phyloP scores from a whole-genome alignment of 2,113 vertebrate genomes.

The Laticauda colubrina region DNA sequence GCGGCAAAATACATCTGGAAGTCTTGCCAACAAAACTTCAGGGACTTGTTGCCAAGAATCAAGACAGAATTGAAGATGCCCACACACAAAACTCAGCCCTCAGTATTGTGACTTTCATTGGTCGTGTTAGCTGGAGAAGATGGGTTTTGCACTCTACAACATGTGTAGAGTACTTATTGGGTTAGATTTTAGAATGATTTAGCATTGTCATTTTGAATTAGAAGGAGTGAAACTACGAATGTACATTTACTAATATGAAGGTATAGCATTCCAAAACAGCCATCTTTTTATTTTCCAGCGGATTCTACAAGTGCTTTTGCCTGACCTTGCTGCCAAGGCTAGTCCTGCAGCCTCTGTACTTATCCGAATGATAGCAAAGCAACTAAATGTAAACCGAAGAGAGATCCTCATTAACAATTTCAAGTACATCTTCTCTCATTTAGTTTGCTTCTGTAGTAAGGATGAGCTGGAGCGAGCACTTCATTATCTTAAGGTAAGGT shows the following conservation, averaged over 20 bases:
- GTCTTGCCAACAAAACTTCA: neutral
- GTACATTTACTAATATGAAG: neutral
- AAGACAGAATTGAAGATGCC: neutral
- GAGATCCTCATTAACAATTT: conserved; percentile 98
- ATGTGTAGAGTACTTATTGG: too few species aligned
- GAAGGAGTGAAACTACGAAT: rapidly evolving
- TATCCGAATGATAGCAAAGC: conserved; percentile 93
- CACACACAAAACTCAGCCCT: neutral
- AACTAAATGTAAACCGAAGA: conserved; percentile 89
- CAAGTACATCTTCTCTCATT: conserved; percentile 97
- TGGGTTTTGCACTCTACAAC: neutral
- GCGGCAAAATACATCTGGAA: neutral
- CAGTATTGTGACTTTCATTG: neutral
- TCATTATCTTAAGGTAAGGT: conserved; percentile 92
- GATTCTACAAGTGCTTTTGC: conserved; percentile 91
- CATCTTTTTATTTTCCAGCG: conserved; percentile 71
- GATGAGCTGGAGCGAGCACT: conserved; percentile 91
- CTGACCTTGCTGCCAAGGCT: conserved; percentile 94
- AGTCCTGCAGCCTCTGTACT: conserved; percentile 87
- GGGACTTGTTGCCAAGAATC: neutral
- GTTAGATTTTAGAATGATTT: neutral
- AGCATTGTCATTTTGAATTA: neutral
- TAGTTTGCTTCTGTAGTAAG: conserved; percentile 97
- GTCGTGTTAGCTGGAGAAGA: neutral
- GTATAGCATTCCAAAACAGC: conserved; percentile 2